Evolutionary conservation across 1,140 invertebrate species (phyloP), one percentile per base, ranked within the genome.

Genomic region (Heliconius nattereri): DNA sequence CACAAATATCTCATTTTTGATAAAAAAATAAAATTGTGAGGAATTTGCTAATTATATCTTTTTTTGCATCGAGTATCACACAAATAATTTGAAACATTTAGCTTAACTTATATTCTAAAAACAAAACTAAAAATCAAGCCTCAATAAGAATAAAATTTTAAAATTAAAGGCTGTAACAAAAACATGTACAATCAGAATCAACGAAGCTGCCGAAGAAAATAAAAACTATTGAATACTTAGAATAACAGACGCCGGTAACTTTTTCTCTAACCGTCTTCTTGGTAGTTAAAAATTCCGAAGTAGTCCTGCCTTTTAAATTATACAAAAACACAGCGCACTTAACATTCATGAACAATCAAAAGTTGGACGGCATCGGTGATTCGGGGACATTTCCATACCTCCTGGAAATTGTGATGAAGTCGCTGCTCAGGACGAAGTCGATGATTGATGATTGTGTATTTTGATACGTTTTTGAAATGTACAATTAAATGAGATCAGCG

Each of bases 341-440:
- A 81, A 83, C 83, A 85, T 85, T 85, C 84, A 83, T 85, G 84
- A 83, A 85, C 80, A 85, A 83, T 83, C 82, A 80, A 76, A 76
- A 80, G 76, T 81, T 81, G 79, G 76, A 78, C 73, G 80, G 73
- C 79, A 80, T 80, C 76, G 76, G 80, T 71, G 71, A 84, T 81
- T 60, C 80, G 78, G 71, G 78, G 78, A 71, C 80, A 82, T 84
- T 84, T 78, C 80, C 83, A 84, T 84, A 82, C 73, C 60, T 73
- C 52, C 26, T 76, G 29, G 71, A 60, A 23, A 49, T 73, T 81
- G 23, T 9, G 52, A 52, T 29, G 70, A 79, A 60, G 73, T 76
- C 70, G 32, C 37, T 71, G 73, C 32, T 66, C 45, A 66, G 76
- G 70, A 73, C 77, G 76, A 78, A 35, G 74, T 1, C 1, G 32